phyloP scores from a whole-genome alignment of 2,113 vertebrate genomes.

The Aspiorhynchus laticeps region DNA sequence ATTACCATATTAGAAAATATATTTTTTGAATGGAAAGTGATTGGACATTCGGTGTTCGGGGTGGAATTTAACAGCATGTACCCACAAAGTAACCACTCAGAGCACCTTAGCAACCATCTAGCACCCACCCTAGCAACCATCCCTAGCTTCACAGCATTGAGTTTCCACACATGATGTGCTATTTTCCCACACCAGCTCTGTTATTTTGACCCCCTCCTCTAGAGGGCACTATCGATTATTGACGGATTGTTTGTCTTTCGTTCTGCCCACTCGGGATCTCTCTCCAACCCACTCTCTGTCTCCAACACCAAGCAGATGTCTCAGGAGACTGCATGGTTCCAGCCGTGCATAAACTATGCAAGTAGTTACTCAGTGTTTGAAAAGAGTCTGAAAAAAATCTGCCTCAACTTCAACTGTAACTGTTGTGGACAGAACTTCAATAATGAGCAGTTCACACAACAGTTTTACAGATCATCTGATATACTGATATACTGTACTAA shows the following conservation, averaged over 20 bases:
- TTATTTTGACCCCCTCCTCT: slow-evolving; percentile 3
- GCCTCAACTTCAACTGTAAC: neutral
- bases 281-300: slow-evolving; percentile 53
- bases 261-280: neutral
- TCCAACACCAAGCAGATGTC: slow-evolving; percentile 9
- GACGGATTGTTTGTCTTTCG: slow-evolving; percentile 16
- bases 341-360: neutral
- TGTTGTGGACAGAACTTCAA: neutral
- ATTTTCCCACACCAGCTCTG: neutral
- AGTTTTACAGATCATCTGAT: neutral
- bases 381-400: neutral
- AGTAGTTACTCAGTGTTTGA: neutral
- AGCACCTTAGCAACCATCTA: neutral
- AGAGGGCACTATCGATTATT: slow-evolving; percentile 8
- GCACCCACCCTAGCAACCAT: neutral
- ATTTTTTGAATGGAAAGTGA: neutral
- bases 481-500: neutral
- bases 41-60: neutral
- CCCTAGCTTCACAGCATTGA: neutral
- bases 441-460: slow-evolving; percentile 6
- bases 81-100: neutral
- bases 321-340: slow-evolving; percentile 10
- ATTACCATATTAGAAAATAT: neutral
- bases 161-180: neutral
- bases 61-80: neutral